Conservation (phyloP, 1,140 invertebrate genomes). For the Danaus melanippus region DNA sequence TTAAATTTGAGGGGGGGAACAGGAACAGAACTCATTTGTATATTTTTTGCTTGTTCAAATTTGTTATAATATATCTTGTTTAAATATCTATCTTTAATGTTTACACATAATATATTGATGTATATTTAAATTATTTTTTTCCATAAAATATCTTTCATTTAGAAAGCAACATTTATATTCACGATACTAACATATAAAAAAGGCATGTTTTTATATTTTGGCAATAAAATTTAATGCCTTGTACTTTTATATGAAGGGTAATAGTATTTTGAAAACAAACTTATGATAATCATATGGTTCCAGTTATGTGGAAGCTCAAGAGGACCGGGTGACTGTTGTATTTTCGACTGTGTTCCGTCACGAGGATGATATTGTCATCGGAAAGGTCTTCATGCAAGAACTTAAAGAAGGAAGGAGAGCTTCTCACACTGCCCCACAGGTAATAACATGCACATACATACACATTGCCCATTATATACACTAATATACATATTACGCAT, state of each 20-base stretch:
- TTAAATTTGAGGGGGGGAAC: background rate
- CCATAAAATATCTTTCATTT: too few relatives aligned
- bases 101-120: background rate
- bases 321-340: constrained; percentile 98
- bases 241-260: too few relatives aligned
- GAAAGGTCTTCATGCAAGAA: constrained; percentile 99
- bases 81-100: too few relatives aligned
- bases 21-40: background rate
- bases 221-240: too few relatives aligned
- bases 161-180: too few relatives aligned
- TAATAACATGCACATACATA: constrained; percentile 21
- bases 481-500: too few relatives aligned
- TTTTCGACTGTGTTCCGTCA: constrained; percentile 99
- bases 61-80: constrained; percentile 1
- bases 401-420: constrained; percentile 97
- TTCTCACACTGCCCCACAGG: constrained; percentile 93
- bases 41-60: constrained; percentile 1
- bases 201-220: too few relatives aligned
- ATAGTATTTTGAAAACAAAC: too few relatives aligned
- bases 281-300: constrained; percentile 4
- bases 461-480: too few relatives aligned
- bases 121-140: background rate
- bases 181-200: too few relatives aligned
- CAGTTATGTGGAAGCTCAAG: constrained; percentile 98
- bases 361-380: constrained; percentile 98